Evolutionary conservation across 2,888 invertebrate species (phyloP), one percentile per base, ranked within the genome.

Genomic region (Agonopterix alstromeriana): DNA sequence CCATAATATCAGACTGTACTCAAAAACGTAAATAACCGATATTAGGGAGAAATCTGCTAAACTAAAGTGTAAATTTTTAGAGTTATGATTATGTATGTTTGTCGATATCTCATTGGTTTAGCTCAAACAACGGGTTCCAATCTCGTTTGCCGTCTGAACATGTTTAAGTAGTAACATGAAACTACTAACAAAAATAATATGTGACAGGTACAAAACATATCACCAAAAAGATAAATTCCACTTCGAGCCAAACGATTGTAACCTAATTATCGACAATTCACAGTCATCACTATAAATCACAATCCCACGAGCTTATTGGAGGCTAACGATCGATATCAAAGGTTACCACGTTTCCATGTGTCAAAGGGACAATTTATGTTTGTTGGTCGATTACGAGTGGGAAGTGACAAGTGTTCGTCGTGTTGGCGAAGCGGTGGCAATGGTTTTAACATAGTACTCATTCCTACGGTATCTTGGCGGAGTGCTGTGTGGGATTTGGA

Each of bases 351-450:
- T 49, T 49, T 45, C 43, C 45, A 46, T 35, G 49, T 49, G 49
- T 46, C 46, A 45, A 47, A 48, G 12, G 47, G 17, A 17, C 14
- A 36, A 49, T 49, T 49, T 49, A 52, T 51, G 44, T 46, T 43
- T 17, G 42, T 11, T 42, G 11, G 35, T 40, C 27, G 36, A 14
- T 11, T 38, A 10, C 35, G 52, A 45, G 52, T 47, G 47, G 48
- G 47, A 46, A 14, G 45, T 42, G 44, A 47, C 45, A 41, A 46
- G 40, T 35, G 38, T 35, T 41, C 7, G 27, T 27, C 27, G 27
- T 27, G 27, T 40, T 36, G 47, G 46, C 35, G 3, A 36, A 36
- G 46, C 46, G 40, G 49, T 43, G 43, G 49, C 46, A 17, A 40
- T 17, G 40, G 43, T 27, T 27, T 27, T 27, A 27, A 27, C 27